A percentile compares a stretch with the other conserved stretches of the same genome.
Evolutionary conservation across 1,140 invertebrate genomes (phyloP).

Genomic region (Magallana angulata): DNA sequence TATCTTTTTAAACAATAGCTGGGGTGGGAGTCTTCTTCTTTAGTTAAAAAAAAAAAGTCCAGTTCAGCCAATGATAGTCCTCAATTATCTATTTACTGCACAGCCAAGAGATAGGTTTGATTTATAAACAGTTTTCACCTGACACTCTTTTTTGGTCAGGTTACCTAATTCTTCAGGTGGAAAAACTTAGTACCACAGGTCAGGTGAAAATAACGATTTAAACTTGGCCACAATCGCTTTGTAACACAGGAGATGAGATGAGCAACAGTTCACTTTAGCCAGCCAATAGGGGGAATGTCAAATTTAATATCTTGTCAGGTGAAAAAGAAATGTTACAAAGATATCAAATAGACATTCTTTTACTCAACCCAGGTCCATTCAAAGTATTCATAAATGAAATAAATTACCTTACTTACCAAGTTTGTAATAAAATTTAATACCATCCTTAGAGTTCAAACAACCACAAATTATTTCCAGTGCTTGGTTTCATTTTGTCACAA

Average conservation of each 20-base stretch:
- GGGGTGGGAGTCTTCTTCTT: no score
- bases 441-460: not conserved
- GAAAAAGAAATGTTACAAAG: not conserved
- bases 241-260: not conserved
- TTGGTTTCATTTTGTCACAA: slow-evolving; percentile 11
- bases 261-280: not conserved
- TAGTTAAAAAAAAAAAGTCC: no score
- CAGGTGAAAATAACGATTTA: slow-evolving; percentile 6
- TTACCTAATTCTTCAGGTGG: slow-evolving; percentile 19
- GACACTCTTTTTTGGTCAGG: not conserved
- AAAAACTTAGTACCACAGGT: not conserved
- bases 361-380: no score
- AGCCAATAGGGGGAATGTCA: not conserved
- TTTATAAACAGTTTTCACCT: not conserved
- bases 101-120: not conserved
- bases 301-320: slow-evolving; percentile 7
- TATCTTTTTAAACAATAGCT: no score
- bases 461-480: not conserved
- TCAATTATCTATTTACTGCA: not conserved
- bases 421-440: slow-evolving; percentile 8
- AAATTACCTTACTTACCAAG: not conserved
- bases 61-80: no score
- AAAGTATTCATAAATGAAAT: no score
- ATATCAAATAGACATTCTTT: not conserved
- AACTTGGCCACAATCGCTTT: not conserved